Conservation (phyloP, 2,797 vertebrate species). For the Rhinophrynus dorsalis region DNA sequence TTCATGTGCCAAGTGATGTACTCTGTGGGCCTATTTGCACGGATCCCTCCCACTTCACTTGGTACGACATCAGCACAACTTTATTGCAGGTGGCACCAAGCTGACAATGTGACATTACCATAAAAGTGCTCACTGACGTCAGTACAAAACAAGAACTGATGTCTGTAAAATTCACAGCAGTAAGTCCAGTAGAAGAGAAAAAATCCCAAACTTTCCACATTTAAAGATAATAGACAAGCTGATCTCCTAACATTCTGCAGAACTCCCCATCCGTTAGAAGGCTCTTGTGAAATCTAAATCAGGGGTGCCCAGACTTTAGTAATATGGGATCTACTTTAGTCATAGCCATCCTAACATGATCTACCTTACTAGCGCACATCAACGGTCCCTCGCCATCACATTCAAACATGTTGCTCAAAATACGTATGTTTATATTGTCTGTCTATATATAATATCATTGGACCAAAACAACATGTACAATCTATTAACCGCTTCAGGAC, state of each 20-base stretch:
- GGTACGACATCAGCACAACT: not conserved
- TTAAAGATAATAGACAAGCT: not conserved
- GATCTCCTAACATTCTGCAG: not conserved
- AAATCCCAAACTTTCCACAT: not conserved
- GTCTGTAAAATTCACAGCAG: conserved; percentile 26
- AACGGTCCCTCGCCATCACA: too few relatives aligned
- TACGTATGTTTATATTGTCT: too few relatives aligned
- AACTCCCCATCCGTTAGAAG: not conserved
- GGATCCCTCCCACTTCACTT: not conserved
- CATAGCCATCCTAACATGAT: too few relatives aligned
- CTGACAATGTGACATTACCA: conserved; percentile 17
- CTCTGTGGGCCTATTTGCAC: not conserved
- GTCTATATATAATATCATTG: too few relatives aligned
- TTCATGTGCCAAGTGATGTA: conserved; percentile 3
- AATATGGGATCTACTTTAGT: too few relatives aligned
- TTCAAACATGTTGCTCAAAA: too few relatives aligned
- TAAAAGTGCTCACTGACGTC: conserved; percentile 32
- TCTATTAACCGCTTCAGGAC: too few relatives aligned
- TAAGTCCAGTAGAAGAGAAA: conserved; percentile 6
- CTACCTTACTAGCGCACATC: too few relatives aligned
- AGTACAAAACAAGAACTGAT: conserved; percentile 25
- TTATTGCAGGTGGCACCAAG: conserved; percentile 17
- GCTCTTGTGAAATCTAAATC: too few relatives aligned
- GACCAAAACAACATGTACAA: too few relatives aligned
- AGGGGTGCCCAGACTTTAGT: too few relatives aligned